Conservation (phyloP, 2,797 vertebrate genomes). For the Natrix natrix region DNA sequence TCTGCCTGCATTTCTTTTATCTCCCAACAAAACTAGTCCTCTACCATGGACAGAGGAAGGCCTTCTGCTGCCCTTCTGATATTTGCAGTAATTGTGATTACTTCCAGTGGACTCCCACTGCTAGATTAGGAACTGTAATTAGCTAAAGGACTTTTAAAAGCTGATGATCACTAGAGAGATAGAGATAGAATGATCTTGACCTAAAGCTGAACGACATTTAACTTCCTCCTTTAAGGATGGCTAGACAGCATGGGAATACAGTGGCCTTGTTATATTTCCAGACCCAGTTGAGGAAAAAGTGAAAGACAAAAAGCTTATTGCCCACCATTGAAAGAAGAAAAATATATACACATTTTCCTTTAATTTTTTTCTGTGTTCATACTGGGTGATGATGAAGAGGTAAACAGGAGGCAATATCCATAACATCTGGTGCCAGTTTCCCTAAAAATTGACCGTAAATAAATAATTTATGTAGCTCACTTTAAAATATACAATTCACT, state of each 20-base stretch:
- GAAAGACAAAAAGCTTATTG: not conserved
- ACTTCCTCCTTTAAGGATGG: conserved; percentile 9
- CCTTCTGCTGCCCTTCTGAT: not conserved
- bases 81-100: not conserved
- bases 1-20: not conserved
- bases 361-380: not conserved
- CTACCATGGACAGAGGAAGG: conserved; percentile 1
- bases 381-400: not conserved
- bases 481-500: not conserved
- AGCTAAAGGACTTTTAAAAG: not conserved
- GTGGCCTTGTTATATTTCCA: not conserved
- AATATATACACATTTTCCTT: not conserved
- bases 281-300: not conserved
- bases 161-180: not conserved
- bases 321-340: not conserved
- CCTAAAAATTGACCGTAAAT: not conserved
- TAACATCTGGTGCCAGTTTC: not conserved
- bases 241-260: not conserved
- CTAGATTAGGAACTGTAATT: not conserved
- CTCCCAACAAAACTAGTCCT: not conserved
- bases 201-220: conserved; percentile 21
- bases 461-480: not conserved
- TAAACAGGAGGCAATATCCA: not conserved
- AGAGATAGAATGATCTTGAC: not conserved
- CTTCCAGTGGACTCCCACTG: not conserved